phyloP scores from a whole-genome alignment of 2,888 invertebrate genomes.

The Drosophila rellima region DNA sequence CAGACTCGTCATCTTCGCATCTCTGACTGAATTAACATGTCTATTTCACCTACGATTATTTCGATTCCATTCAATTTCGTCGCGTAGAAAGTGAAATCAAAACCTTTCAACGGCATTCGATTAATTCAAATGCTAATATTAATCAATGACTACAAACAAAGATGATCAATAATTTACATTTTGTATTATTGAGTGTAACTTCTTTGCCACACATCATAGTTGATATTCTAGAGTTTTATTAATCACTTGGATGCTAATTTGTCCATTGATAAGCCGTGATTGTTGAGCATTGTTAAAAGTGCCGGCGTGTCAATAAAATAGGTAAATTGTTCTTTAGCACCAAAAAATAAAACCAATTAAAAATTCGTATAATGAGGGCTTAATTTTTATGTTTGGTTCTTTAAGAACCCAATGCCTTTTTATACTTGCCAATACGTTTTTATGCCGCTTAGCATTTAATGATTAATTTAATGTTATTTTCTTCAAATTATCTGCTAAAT shows the following conservation, averaged over 20 bases:
- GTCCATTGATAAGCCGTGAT: conserved; percentile 24
- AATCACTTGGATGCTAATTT: conserved; percentile 37
- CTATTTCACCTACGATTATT: conserved; percentile 15
- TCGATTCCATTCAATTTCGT: conserved; percentile 19
- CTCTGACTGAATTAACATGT: conserved; percentile 5
- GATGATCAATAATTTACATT: conserved; percentile 16
- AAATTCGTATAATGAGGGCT: background rate
- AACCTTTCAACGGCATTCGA: conserved; percentile 56
- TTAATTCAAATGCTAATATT: conserved; percentile 60
- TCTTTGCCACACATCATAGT: conserved; percentile 12
- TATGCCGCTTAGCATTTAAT: too few relatives aligned
- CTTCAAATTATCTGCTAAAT: too few relatives aligned
- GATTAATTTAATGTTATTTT: too few relatives aligned
- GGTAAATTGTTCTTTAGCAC: background rate
- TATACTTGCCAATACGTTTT: too few relatives aligned
- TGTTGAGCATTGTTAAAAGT: conserved; percentile 6
- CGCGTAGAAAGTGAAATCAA: conserved; percentile 65
- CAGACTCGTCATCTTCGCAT: conserved; percentile 5
- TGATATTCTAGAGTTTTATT: conserved; percentile 45
- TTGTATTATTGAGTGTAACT: conserved; percentile 3
- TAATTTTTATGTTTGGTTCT: background rate
- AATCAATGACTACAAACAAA: conserved; percentile 20
- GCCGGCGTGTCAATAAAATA: conserved; percentile 1
- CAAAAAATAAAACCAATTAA: background rate
- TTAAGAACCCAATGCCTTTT: too few relatives aligned